Conservation (phyloP, 2,888 invertebrate genomes). For the Tenthredo livida region DNA sequence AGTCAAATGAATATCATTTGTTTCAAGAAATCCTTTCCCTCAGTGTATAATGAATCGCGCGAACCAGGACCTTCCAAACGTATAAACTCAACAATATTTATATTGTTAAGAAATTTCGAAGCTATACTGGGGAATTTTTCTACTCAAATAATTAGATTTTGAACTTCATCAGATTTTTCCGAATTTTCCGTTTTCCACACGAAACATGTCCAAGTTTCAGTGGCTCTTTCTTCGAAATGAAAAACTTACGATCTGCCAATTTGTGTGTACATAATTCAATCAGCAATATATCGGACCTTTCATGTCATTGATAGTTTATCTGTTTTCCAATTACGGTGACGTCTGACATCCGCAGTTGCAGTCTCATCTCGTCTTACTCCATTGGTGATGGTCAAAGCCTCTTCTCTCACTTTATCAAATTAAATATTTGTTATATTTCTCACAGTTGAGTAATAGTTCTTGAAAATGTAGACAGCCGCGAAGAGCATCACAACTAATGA, state of each 20-base stretch:
- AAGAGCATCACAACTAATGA: not conserved
- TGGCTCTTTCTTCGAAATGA: not conserved
- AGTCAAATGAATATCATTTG: too few species aligned
- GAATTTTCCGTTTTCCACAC: not conserved
- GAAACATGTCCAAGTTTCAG: not conserved
- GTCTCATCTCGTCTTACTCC: not conserved
- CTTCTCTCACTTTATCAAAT: not conserved
- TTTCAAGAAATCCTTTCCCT: too few species aligned
- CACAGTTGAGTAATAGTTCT: not conserved
- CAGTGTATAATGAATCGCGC: too few species aligned
- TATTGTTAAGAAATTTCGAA: not conserved
- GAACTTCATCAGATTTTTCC: not conserved
- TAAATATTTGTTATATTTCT: not conserved
- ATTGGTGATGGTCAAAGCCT: not conserved
- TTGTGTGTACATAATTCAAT: not conserved
- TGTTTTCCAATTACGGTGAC: not conserved
- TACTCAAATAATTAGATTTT: not conserved
- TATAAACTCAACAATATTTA: not conserved
- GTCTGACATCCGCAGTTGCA: not conserved
- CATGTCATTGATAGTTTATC: not conserved
- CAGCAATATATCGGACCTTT: not conserved
- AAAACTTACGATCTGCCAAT: not conserved
- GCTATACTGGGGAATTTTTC: not conserved
- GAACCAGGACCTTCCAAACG: conserved; percentile 29
- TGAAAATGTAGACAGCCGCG: not conserved